These are phyloP conservation scores for Drosophila imparisetae DNA, from an alignment of 2,888 invertebrate species.

Conservation along the genomic window DNA sequence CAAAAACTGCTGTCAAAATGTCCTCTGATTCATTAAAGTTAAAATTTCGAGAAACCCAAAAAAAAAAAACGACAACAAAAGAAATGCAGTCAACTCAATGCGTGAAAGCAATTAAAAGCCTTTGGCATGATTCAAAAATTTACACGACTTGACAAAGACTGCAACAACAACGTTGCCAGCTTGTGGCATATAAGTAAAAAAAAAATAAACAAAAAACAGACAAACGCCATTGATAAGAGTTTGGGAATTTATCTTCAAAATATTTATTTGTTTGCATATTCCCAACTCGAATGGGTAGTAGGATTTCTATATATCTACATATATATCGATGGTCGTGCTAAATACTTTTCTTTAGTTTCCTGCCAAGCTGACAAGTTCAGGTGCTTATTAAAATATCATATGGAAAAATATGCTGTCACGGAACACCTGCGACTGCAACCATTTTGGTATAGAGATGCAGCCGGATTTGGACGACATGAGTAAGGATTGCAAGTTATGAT, in stretches of 20 bases:
- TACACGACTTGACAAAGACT: not conserved
- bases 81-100: constrained; percentile 12
- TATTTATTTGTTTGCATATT: not conserved
- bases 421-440: constrained; percentile 17
- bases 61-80: constrained; percentile 10
- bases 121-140: constrained; percentile 27
- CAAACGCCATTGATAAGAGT: not conserved
- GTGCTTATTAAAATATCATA: not conserved
- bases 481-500: constrained; percentile 16
- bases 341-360: not conserved
- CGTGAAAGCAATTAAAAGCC: constrained; percentile 51
- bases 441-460: not conserved
- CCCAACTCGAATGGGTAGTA: not conserved
- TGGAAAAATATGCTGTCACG: no score
- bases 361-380: not conserved
- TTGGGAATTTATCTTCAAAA: not conserved
- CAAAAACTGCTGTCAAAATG: constrained; percentile 24
- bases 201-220: not conserved
- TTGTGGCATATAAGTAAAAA: not conserved
- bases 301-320: not conserved
- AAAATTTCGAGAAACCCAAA: constrained; percentile 21
- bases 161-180: not conserved
- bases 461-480: constrained; percentile 21
- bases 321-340: not conserved
- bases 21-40: constrained; percentile 51